Evolutionary conservation across 30 jellyfish, hydroid and myxozoan genomes (phyloP).

Genomic region (Aurelia sp.): DNA sequence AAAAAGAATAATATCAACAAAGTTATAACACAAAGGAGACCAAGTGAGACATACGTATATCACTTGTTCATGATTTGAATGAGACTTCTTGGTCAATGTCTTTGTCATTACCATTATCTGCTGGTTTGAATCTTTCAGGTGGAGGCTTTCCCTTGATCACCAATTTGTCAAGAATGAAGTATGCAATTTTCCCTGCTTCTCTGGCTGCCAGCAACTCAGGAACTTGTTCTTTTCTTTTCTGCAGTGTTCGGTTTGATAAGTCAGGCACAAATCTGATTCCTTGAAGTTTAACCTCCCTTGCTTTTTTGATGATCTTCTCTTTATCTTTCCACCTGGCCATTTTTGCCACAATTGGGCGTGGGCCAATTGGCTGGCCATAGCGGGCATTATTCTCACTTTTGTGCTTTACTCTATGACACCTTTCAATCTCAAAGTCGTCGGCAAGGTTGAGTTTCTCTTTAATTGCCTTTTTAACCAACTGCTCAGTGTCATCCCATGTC

Average conservation of each 20-base stretch:
- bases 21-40: too few species aligned
- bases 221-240: constrained; percentile 6
- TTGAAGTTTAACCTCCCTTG: constrained; percentile 37
- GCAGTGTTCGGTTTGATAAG: constrained; percentile 36
- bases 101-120: not conserved
- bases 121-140: not conserved
- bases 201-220: constrained; percentile 48
- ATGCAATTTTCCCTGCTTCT: constrained; percentile 33
- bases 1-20: too few species aligned
- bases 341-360: too few species aligned
- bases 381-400: too few species aligned
- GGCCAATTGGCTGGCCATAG: too few species aligned
- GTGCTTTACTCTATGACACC: too few species aligned
- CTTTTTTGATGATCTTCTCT: constrained; percentile 31
- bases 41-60: too few species aligned
- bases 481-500: too few species aligned
- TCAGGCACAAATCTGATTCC: constrained; percentile 39
- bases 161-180: constrained; percentile 38
- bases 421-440: too few species aligned
- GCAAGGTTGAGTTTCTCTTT: too few species aligned
- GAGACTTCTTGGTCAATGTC: not conserved
- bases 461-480: too few species aligned
- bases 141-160: constrained; percentile 8
- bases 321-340: constrained; percentile 15
- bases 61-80: too few species aligned